Conservation (phyloP, 23 tunicate species). For the Halocynthia roretzi region DNA sequence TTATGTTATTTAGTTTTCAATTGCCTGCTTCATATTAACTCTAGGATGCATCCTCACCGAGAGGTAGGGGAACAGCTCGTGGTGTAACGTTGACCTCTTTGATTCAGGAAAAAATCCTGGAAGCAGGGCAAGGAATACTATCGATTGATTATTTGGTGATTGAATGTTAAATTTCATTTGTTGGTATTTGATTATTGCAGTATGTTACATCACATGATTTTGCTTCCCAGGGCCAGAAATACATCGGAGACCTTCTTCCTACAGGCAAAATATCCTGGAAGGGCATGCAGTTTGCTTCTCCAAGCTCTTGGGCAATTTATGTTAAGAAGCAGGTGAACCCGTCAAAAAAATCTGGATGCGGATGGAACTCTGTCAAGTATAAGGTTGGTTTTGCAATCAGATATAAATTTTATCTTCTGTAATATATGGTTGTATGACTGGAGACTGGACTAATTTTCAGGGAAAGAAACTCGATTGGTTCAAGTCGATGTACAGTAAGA, state of each 20-base stretch:
- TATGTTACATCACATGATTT: not conserved
- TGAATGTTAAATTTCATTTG: not conserved
- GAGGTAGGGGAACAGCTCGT: conserved; percentile 11
- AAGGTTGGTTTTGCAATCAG: conserved; percentile 18
- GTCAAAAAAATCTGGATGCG: conserved; percentile 90
- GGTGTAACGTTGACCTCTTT: conserved; percentile 52
- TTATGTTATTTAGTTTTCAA: too few relatives aligned
- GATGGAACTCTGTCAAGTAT: conserved; percentile 96
- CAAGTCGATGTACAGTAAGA: conserved; percentile 32
- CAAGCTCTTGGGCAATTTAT: conserved; percentile 94
- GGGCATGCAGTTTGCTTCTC: conserved; percentile 67
- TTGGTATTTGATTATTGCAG: not conserved
- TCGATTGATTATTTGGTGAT: conserved; percentile 84
- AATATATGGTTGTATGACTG: too few relatives aligned
- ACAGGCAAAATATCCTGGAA: conserved; percentile 78
- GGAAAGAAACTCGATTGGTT: conserved; percentile 80
- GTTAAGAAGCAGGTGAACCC: conserved; percentile 86
- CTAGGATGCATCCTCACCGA: too few relatives aligned
- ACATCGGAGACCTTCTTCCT: conserved; percentile 51
- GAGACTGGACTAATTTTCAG: not conserved
- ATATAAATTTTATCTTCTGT: too few relatives aligned
- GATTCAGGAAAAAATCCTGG: conserved; percentile 62
- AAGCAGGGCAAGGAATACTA: conserved; percentile 73
- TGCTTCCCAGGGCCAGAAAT: conserved; percentile 51
- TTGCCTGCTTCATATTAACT: too few relatives aligned